These are phyloP conservation scores for Peromyscus eremicus DNA, from an alignment of 2,797 vertebrate species.

Conservation along the genomic window DNA sequence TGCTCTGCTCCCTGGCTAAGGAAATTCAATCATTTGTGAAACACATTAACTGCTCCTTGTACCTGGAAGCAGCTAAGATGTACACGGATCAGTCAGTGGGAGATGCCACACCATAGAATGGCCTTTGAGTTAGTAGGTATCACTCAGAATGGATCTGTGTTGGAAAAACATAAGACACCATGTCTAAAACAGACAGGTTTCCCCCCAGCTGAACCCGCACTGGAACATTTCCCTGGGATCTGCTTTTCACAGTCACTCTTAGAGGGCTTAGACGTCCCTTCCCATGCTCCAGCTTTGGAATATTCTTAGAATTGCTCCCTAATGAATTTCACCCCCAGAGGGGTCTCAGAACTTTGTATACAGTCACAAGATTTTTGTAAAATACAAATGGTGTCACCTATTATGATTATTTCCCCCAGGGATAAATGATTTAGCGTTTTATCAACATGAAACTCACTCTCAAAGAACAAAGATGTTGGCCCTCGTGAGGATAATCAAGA, in stretches of 20 bases:
- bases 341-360: neutral
- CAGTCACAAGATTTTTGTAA: neutral
- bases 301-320: neutral
- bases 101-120: neutral
- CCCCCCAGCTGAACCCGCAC: too few species aligned
- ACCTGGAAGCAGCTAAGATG: neutral
- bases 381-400: neutral
- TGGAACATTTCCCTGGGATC: neutral
- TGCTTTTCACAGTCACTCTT: neutral
- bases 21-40: neutral
- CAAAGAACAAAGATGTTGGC: constrained; percentile 37
- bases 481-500: neutral
- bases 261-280: neutral
- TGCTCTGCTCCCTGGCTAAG: neutral
- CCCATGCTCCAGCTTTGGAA: neutral
- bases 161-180: neutral
- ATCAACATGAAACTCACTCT: neutral
- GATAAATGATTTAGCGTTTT: neutral
- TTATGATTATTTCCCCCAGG: neutral
- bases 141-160: neutral
- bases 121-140: neutral
- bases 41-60: constrained; percentile 34
- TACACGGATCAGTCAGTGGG: neutral
- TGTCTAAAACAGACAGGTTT: neutral
- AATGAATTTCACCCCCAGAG: neutral